phyloP scores from a whole-genome alignment of 2,797 vertebrate genomes.

The Chanos chanos region DNA sequence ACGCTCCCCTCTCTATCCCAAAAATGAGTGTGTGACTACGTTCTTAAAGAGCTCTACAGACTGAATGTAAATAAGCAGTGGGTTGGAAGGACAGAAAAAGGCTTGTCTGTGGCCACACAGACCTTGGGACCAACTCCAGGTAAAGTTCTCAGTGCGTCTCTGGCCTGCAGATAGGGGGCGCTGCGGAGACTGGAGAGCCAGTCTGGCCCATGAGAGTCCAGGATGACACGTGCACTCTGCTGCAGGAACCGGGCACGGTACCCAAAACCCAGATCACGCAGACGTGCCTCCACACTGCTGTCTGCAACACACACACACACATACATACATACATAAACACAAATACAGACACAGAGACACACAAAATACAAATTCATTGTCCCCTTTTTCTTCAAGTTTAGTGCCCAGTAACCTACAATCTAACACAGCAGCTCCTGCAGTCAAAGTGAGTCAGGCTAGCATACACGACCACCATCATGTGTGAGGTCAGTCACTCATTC shows the following conservation, averaged over 20 bases:
- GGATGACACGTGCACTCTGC: slow-evolving; percentile 76
- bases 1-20: too few species aligned
- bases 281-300: slow-evolving; percentile 67
- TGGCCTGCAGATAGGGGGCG: slow-evolving; percentile 75
- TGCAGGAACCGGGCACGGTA: slow-evolving; percentile 89
- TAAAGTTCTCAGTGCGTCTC: slow-evolving; percentile 76
- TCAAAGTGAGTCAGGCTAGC: too few species aligned
- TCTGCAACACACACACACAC: slow-evolving; percentile 60
- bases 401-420: too few species aligned
- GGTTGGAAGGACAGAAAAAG: not conserved
- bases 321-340: not conserved
- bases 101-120: not conserved
- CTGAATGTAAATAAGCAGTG: not conserved
- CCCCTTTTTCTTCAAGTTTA: too few species aligned
- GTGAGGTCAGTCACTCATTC: too few species aligned
- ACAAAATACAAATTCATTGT: not conserved
- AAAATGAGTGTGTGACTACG: too few species aligned
- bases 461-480: too few species aligned
- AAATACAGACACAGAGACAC: not conserved
- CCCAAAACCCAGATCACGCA: slow-evolving; percentile 87
- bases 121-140: slow-evolving; percentile 92
- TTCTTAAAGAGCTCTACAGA: too few species aligned
- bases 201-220: slow-evolving; percentile 63
- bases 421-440: too few species aligned
- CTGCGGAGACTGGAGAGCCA: slow-evolving; percentile 79